phyloP scores from a whole-genome alignment of 2,888 invertebrate species.

The Branchellion lobata region DNA sequence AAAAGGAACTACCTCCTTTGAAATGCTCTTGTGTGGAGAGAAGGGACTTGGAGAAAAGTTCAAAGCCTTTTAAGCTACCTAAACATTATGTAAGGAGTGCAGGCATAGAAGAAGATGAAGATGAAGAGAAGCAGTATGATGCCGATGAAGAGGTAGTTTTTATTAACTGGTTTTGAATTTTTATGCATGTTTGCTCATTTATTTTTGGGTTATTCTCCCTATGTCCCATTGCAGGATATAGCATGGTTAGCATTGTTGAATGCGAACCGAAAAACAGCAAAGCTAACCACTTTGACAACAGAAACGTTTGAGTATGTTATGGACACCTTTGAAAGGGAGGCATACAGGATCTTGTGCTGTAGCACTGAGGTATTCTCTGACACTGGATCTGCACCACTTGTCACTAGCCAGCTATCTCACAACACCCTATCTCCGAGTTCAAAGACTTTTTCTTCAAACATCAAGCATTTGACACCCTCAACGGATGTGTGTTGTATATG shows the following conservation, averaged over 20 bases:
- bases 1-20: background rate
- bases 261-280: conserved; percentile 70
- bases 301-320: conserved; percentile 91
- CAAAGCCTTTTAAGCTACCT: conserved; percentile 73
- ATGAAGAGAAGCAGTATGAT: conserved; percentile 90
- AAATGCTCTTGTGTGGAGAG: background rate
- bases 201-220: background rate
- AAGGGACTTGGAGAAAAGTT: conserved; percentile 66
- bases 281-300: conserved; percentile 75
- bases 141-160: conserved; percentile 80
- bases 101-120: conserved; percentile 62
- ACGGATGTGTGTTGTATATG: conserved; percentile 80
- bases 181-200: background rate
- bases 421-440: background rate
- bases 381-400: too few relatives aligned
- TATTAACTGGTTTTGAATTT: background rate
- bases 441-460: background rate
- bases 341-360: conserved; percentile 61
- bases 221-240: conserved; percentile 73
- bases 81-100: conserved; percentile 73
- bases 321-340: conserved; percentile 96
- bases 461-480: background rate
- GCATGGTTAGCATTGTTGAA: conserved; percentile 90
- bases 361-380: too few relatives aligned
- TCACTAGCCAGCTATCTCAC: too few relatives aligned